These are phyloP conservation scores for Neoaliturus tenellus DNA, from an alignment of 2,888 invertebrate species.

Conservation along the genomic window DNA sequence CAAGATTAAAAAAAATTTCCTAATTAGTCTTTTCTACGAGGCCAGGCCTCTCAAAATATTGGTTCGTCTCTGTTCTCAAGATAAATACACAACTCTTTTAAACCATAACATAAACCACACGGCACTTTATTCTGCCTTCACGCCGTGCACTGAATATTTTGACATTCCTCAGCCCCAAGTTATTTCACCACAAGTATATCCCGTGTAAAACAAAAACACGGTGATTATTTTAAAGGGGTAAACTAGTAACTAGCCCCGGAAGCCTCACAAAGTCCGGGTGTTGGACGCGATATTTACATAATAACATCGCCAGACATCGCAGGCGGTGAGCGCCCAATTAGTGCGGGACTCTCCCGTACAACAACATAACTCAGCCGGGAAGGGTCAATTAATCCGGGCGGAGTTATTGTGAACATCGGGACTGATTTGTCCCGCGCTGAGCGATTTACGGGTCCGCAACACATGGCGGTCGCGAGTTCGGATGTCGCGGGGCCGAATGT, in stretches of 20 bases:
- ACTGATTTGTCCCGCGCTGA: conserved; percentile 53
- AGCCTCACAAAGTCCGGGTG: not conserved
- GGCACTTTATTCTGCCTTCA: too few species aligned
- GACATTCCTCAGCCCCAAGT: too few species aligned
- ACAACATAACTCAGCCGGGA: conserved; percentile 25
- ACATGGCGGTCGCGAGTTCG: not conserved
- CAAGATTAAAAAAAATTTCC: too few species aligned
- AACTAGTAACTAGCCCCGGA: not conserved
- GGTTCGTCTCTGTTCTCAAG: too few species aligned
- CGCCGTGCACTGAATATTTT: too few species aligned
- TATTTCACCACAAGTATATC: too few species aligned
- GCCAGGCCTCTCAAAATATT: too few species aligned
- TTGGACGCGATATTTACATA: conserved; percentile 2
- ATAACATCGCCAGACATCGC: not conserved
- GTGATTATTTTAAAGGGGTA: not conserved
- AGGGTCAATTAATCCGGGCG: conserved; percentile 26
- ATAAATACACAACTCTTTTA: too few species aligned
- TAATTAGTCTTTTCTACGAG: too few species aligned
- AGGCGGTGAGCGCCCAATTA: conserved; percentile 3
- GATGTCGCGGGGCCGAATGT: not conserved
- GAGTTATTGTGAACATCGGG: conserved; percentile 46
- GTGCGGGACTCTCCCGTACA: not conserved
- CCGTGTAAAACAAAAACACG: not conserved
- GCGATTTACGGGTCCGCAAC: not conserved
- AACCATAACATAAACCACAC: too few species aligned